Percentiles rank a stretch among this genome's conserved stretches.
These are phyloP conservation scores for Fulmarus glacialis DNA, from an alignment of 2,113 vertebrate genomes.

Conservation along the genomic window DNA sequence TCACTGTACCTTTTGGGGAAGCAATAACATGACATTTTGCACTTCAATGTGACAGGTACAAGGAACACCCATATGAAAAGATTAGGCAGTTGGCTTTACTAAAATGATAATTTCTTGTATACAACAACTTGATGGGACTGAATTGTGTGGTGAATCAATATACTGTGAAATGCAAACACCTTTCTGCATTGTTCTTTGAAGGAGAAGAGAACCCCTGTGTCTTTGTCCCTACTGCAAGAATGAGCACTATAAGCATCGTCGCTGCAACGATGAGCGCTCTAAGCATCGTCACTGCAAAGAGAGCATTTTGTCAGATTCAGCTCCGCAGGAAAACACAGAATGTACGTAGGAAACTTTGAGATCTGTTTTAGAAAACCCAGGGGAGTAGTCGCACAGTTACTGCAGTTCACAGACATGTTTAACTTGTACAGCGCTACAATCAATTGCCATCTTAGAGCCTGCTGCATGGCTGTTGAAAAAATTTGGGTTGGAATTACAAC, in stretches of 20 bases:
- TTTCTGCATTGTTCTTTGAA: neutral
- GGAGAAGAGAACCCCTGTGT: neutral
- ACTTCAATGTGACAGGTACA: neutral
- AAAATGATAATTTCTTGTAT: neutral
- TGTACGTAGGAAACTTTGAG: neutral
- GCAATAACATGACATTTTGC: neutral
- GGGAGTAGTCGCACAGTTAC: neutral
- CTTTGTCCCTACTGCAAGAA: neutral
- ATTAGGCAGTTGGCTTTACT: neutral
- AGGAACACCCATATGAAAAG: neutral
- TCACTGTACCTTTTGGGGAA: neutral
- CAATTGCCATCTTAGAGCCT: neutral
- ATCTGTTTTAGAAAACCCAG: neutral
- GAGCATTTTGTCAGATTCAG: neutral
- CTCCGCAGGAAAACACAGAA: neutral
- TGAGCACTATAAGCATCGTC: neutral
- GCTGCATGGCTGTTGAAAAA: fast-evolving
- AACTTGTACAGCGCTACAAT: neutral
- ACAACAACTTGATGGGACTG: neutral
- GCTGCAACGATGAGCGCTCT: fast-evolving
- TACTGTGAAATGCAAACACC: neutral
- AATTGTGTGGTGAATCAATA: neutral
- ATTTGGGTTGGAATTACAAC: neutral
- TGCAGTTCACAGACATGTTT: neutral
- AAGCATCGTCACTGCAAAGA: neutral